phyloP scores from a whole-genome alignment of 2,888 invertebrate genomes.

The Meteorus cinctellus region DNA sequence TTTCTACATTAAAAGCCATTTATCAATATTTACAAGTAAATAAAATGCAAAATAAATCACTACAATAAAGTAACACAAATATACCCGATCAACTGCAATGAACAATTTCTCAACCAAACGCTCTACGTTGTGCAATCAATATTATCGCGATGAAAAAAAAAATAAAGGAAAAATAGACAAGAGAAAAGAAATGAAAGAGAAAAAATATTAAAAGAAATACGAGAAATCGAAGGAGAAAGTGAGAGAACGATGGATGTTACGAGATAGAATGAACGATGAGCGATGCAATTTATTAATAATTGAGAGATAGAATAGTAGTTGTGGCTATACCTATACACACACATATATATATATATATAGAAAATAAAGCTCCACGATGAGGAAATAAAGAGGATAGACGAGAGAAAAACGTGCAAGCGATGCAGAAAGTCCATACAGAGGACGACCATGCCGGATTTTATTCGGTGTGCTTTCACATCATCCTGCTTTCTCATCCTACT shows the following conservation, averaged over 20 bases:
- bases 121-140: conserved; percentile 34
- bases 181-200: background rate
- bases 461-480: conserved; percentile 1
- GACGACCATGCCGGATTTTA: background rate
- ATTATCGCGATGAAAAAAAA: background rate
- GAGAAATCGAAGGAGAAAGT: background rate
- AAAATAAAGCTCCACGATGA: background rate
- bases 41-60: background rate
- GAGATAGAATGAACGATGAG: conserved; percentile 30
- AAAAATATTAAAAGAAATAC: background rate
- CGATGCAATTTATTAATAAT: conserved; percentile 19
- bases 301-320: conserved; percentile 4
- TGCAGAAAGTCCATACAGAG: conserved; percentile 10
- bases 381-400: conserved; percentile 20
- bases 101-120: conserved; percentile 34
- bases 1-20: background rate
- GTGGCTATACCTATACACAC: background rate
- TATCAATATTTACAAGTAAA: conserved; percentile 19
- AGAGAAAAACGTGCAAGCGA: conserved; percentile 16
- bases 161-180: background rate
- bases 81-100: conserved; percentile 20
- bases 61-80: no score
- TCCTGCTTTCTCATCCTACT: background rate
- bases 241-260: conserved; percentile 24
- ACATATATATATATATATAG: background rate